Evolutionary conservation across 2,113 vertebrate genomes (phyloP).

Genomic region (Acinonyx jubatus): DNA sequence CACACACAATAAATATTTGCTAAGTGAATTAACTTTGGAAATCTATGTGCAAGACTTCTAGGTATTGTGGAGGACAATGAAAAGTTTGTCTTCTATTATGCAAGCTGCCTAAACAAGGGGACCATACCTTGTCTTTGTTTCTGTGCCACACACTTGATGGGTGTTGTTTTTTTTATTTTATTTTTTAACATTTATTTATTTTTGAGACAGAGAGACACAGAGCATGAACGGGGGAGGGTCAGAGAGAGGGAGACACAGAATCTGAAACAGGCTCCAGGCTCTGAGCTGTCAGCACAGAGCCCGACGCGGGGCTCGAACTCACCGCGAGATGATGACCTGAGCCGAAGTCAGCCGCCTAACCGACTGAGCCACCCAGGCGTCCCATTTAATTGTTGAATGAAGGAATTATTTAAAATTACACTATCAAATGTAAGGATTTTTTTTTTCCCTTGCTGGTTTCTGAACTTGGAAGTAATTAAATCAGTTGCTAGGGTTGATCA

Average conservation of each 20-base stretch:
- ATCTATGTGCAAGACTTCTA: not conserved
- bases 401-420: conserved; percentile 17
- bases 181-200: too few species aligned
- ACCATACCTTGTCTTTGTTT: not conserved
- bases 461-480: conserved; percentile 25
- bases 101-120: not conserved
- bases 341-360: too few species aligned
- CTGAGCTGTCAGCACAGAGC: too few species aligned
- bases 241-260: too few species aligned
- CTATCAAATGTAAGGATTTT: conserved; percentile 20
- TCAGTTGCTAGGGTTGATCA: not conserved
- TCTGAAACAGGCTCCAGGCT: too few species aligned
- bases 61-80: not conserved
- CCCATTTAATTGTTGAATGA: not conserved
- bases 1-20: not conserved
- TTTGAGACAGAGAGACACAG: too few species aligned
- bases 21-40: conserved; percentile 25
- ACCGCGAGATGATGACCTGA: too few species aligned
- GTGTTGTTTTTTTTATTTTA: not conserved
- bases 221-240: too few species aligned
- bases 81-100: not conserved
- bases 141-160: not conserved
- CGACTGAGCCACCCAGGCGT: too few species aligned
- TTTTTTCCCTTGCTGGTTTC: not conserved
- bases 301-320: too few species aligned